Conservation (phyloP, 2,888 invertebrate species). For the Stenodema calcarata region DNA sequence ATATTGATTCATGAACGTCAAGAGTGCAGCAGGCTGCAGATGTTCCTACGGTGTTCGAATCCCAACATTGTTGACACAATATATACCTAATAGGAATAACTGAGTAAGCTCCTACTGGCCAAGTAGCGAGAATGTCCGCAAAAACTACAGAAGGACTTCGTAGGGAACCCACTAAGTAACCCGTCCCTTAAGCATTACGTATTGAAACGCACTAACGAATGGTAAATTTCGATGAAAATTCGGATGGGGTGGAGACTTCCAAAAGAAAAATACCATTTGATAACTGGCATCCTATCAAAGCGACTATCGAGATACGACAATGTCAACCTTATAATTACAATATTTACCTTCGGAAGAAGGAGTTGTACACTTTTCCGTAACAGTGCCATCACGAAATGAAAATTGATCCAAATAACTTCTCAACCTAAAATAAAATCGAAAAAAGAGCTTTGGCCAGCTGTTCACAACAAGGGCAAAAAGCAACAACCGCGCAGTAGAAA, state of each 20-base stretch:
- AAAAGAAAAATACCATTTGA: background rate
- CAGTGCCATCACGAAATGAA: conserved; percentile 42
- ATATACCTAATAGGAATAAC: too few relatives aligned
- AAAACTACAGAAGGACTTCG: too few relatives aligned
- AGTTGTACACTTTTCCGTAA: conserved; percentile 50
- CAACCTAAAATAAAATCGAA: conserved; percentile 23
- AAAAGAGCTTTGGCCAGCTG: background rate
- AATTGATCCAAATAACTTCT: background rate
- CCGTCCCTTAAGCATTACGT: too few relatives aligned
- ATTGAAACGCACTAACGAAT: too few relatives aligned
- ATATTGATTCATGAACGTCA: too few relatives aligned
- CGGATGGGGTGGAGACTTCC: background rate
- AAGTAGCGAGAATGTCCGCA: too few relatives aligned
- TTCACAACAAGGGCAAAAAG: background rate
- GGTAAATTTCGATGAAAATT: too few relatives aligned
- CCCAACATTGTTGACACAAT: too few relatives aligned
- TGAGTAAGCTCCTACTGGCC: too few relatives aligned
- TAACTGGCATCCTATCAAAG: background rate
- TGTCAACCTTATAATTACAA: background rate
- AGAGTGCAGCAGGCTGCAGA: too few relatives aligned
- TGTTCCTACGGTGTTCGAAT: too few relatives aligned
- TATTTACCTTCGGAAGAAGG: conserved; percentile 49
- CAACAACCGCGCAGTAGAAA: background rate
- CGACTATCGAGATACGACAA: background rate
- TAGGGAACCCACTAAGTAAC: too few relatives aligned